Conservation (phyloP, 1,140 invertebrate species). For the Triops longicaudatus region DNA sequence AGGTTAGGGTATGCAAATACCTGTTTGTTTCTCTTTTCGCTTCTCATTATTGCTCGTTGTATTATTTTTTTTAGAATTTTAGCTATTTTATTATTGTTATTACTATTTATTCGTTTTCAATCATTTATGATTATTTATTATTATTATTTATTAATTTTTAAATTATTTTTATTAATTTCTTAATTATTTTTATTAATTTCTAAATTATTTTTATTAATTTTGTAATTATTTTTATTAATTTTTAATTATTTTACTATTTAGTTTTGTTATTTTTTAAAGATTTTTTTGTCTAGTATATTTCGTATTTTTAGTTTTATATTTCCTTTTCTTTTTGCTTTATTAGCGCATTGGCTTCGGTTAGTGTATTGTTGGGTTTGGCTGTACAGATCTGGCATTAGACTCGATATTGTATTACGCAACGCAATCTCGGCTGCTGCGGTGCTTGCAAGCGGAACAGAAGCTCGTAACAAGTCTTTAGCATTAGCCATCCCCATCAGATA, state of each 20-base stretch:
- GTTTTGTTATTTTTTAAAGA: too few species aligned
- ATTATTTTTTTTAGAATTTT: too few species aligned
- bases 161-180: too few species aligned
- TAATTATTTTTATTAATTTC: too few species aligned
- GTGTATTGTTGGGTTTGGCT: background rate
- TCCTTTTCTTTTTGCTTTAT: background rate
- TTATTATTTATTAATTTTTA: too few species aligned
- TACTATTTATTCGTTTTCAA: too few species aligned
- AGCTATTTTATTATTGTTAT: too few species aligned
- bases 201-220: too few species aligned
- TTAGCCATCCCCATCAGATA: background rate
- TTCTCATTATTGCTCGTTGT: background rate
- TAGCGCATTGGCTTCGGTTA: background rate
- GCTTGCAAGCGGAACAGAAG: background rate
- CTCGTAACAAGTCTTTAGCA: constrained; percentile 7
- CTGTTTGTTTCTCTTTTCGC: background rate
- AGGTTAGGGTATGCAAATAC: background rate
- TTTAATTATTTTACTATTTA: too few species aligned
- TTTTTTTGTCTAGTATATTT: too few species aligned
- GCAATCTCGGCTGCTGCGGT: background rate
- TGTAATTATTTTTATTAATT: too few species aligned
- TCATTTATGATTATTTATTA: too few species aligned
- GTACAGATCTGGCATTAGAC: background rate
- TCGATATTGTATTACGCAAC: background rate
- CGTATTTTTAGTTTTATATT: background rate